These are phyloP conservation scores for Chitala chitala DNA, from an alignment of 2,113 vertebrate species.

Conservation along the genomic window DNA sequence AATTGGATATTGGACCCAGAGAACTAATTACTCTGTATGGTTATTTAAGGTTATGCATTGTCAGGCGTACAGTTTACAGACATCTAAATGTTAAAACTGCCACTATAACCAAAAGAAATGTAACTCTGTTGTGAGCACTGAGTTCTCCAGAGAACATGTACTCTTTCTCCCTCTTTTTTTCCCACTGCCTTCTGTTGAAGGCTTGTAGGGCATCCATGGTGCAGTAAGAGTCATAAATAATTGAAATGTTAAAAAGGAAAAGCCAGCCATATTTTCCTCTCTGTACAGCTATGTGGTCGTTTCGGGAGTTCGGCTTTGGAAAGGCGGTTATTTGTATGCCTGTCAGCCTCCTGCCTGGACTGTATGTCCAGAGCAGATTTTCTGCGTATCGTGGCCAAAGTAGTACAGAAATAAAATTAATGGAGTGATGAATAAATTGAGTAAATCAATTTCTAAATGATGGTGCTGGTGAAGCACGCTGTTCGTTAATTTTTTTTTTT, in stretches of 20 bases:
- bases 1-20: background rate
- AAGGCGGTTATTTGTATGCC: conserved; percentile 2
- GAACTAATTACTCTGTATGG: conserved; percentile 9
- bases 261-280: conserved; percentile 20
- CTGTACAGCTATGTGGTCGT: conserved; percentile 1
- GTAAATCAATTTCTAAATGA: background rate
- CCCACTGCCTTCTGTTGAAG: conserved; percentile 14
- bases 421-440: conserved; percentile 15
- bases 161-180: background rate
- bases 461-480: background rate
- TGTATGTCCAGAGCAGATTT: conserved; percentile 8
- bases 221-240: conserved; percentile 18
- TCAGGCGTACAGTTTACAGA: too few species aligned
- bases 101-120: conserved; percentile 48
- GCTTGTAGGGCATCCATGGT: conserved; percentile 11
- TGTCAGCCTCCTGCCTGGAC: background rate
- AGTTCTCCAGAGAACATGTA: conserved; percentile 4
- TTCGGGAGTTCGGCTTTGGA: background rate
- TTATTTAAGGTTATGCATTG: conserved; percentile 6
- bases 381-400: conserved; percentile 16
- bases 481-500: conserved; percentile 4
- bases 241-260: conserved; percentile 17
- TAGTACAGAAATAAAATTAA: conserved; percentile 18
- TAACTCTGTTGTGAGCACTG: conserved; percentile 23
- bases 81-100: too few species aligned